These are phyloP conservation scores for Galeruca laticollis DNA, from an alignment of 2,888 invertebrate species.

Conservation along the genomic window DNA sequence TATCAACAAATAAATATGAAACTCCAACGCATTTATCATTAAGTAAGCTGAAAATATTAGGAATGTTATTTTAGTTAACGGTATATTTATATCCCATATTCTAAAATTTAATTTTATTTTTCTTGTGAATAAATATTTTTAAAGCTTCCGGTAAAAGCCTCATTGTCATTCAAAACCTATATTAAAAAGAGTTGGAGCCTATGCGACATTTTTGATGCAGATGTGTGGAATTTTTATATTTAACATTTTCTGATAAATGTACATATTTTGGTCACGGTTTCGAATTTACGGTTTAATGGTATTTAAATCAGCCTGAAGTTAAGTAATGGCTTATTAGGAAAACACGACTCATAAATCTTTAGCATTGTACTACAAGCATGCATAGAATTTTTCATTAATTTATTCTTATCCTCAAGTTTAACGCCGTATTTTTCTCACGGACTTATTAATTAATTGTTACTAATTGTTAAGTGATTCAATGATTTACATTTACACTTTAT, in stretches of 20 bases:
- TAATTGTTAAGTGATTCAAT: constrained; percentile 30
- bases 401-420: constrained; percentile 21
- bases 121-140: neutral
- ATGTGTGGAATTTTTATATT: constrained; percentile 38
- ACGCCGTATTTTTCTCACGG: constrained; percentile 16
- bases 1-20: neutral
- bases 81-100: constrained; percentile 12
- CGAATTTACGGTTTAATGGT: constrained; percentile 50
- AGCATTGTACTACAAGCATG: constrained; percentile 2
- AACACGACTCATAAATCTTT: constrained; percentile 46
- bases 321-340: constrained; percentile 47
- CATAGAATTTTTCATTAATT: constrained; percentile 17
- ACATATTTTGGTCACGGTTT: constrained; percentile 58
- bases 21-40: constrained; percentile 3
- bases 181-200: constrained; percentile 50
- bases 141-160: constrained; percentile 25
- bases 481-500: constrained; percentile 30
- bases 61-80: constrained; percentile 5
- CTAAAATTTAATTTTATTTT: neutral
- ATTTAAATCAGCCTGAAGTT: constrained; percentile 49
- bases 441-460: constrained; percentile 33
- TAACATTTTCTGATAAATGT: constrained; percentile 55
- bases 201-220: constrained; percentile 28
- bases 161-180: constrained; percentile 53
- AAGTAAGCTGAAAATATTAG: constrained; percentile 13